Base-by-base conservation (phyloP, 2,113 vertebrate genomes). In the Arenaria interpres region DNA sequence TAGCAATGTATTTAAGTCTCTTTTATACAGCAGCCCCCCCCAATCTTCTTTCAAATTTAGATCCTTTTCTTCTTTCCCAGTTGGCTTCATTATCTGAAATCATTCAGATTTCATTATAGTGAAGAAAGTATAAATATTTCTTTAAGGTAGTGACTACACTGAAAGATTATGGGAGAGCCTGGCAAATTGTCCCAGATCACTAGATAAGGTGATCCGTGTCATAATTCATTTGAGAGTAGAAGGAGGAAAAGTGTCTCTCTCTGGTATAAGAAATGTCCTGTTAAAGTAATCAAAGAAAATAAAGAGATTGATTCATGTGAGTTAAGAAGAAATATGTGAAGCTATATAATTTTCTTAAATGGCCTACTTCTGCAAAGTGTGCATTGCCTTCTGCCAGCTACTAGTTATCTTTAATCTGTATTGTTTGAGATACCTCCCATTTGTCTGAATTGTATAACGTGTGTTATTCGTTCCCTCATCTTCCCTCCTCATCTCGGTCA, bases 41-140 rank as follows among this genome's bases (percentile, higher is more conserved):
- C 54, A 32, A 32, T 6, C 67, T 80, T 85, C 66, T 95, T 96
- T 89, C 83, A 89, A 88, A 89, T 86, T 93, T 94, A 92, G 88
- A 80, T 74, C 30, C 39, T 91, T 88, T 89, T 93, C 51, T 90
- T 63, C 67, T 93, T 93, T 93, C 94, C 63, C 87, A 80, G 85
- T 95, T 94, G 89, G 73, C 69, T 94, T 96, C 54, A 91, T 97
- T 95, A 87, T 94, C 73, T 95, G 78, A 91, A 96, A 94, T 95
- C 14, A 93, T 93, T 95, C 94, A 53, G 88, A 76, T 93, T 93
- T 76, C 48, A 85, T 90, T 88, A 75, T 35, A 81, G 60, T 62
- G 83, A 96, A 75, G 66, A 45, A 94, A 95, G 69, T 82, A 57
- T 39, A 86, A 94, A 74, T 94, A 89, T 82, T 93, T 90, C 86